Evolutionary conservation across 2,888 invertebrate genomes (phyloP).

Genomic region (Cheiracanthium punctorium): DNA sequence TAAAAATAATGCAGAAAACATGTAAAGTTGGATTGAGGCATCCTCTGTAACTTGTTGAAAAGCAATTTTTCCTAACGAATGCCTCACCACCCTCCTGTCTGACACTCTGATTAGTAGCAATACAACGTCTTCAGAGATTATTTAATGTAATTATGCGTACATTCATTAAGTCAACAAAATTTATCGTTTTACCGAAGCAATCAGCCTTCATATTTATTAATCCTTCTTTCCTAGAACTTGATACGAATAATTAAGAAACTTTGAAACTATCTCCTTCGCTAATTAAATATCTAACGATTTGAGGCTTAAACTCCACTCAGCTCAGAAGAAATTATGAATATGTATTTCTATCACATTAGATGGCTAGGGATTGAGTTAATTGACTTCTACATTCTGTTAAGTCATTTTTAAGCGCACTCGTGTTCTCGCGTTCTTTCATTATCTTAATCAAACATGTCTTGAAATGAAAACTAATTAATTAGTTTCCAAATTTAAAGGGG

Average conservation of each 20-base stretch:
- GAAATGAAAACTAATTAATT: too few relatives aligned
- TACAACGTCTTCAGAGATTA: background rate
- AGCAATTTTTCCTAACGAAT: too few relatives aligned
- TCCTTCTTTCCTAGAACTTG: background rate
- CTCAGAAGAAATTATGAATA: background rate
- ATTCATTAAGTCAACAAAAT: background rate
- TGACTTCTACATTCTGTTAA: background rate
- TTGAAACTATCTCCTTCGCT: background rate
- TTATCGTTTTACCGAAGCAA: background rate
- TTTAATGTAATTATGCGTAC: background rate
- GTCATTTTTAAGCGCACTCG: background rate
- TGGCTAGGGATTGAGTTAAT: background rate
- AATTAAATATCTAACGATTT: background rate
- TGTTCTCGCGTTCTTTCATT: too few relatives aligned
- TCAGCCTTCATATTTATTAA: background rate
- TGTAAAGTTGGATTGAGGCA: too few relatives aligned
- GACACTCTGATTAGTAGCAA: background rate
- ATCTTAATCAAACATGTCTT: too few relatives aligned
- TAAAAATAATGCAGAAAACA: too few relatives aligned
- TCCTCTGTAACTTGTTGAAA: too few relatives aligned
- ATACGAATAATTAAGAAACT: background rate
- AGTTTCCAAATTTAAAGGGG: too few relatives aligned
- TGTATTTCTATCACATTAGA: background rate
- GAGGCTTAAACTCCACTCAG: background rate
- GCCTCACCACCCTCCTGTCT: too few relatives aligned